Conservation (phyloP, 2,888 invertebrate species). For the Clivina fossor region DNA sequence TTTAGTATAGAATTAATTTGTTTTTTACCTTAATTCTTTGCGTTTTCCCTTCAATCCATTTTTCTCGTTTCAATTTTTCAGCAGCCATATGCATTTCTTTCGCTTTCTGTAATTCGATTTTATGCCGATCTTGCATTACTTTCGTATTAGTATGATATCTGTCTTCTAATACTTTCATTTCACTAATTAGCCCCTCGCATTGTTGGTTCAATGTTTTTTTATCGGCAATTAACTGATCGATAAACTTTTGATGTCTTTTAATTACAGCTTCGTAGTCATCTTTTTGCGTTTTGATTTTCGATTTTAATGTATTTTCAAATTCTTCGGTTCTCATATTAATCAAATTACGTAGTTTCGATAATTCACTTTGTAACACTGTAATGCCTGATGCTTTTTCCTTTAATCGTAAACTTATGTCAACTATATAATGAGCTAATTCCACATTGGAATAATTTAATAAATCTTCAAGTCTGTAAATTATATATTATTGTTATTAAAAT, state of each 20-base stretch:
- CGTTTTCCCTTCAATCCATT: slow-evolving; percentile 82
- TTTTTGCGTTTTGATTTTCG: slow-evolving; percentile 61
- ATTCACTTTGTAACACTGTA: slow-evolving; percentile 61
- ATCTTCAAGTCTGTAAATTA: slow-evolving; percentile 58
- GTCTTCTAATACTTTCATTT: slow-evolving; percentile 66
- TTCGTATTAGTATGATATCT: slow-evolving; percentile 66
- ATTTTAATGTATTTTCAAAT: slow-evolving; percentile 51
- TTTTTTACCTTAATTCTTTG: slow-evolving; percentile 75
- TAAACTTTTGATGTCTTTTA: slow-evolving; percentile 78
- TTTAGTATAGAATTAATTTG: not conserved
- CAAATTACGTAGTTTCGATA: slow-evolving; percentile 60
- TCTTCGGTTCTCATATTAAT: slow-evolving; percentile 51
- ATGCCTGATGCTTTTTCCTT: slow-evolving; percentile 65
- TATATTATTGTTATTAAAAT: not conserved
- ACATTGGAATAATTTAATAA: slow-evolving; percentile 59
- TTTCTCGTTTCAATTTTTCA: slow-evolving; percentile 72
- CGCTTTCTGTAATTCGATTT: slow-evolving; percentile 71
- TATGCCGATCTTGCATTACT: slow-evolving; percentile 72
- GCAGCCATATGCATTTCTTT: slow-evolving; percentile 77
- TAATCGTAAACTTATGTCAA: slow-evolving; percentile 62
- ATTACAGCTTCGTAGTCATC: slow-evolving; percentile 74
- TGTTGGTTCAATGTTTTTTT: slow-evolving; percentile 76
- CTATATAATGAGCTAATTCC: slow-evolving; percentile 63
- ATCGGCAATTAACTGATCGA: slow-evolving; percentile 78
- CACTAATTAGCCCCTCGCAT: slow-evolving; percentile 68